Evolutionary conservation across 2,797 vertebrate species (phyloP).

Genomic region (Scolopax bukidnonensis): DNA sequence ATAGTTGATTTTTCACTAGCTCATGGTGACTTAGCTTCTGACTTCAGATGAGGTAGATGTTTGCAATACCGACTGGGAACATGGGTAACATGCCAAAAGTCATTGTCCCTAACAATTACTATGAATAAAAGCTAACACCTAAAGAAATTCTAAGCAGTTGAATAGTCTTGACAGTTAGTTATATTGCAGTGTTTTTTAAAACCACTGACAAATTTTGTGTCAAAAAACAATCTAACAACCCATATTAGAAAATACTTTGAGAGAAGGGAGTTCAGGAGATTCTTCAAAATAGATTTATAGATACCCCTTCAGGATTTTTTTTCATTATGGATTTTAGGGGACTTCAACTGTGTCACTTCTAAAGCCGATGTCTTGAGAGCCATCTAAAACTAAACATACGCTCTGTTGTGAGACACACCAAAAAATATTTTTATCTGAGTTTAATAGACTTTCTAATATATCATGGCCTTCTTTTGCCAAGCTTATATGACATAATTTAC

Average conservation of each 20-base stretch:
- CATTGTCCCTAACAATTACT: background rate
- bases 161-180: background rate
- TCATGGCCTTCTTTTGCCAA: background rate
- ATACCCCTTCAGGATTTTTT: background rate
- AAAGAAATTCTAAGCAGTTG: background rate
- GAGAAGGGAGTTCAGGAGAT: background rate
- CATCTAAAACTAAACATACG: background rate
- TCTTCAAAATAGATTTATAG: background rate
- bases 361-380: background rate
- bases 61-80: background rate
- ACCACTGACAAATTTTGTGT: background rate
- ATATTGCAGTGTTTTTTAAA: background rate
- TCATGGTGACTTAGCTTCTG: background rate
- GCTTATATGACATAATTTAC: background rate
- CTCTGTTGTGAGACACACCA: background rate
- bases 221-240: background rate
- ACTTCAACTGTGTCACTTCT: background rate
- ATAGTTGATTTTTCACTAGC: background rate
- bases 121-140: background rate
- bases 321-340: background rate
- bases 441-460: fast-evolving
- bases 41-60: background rate
- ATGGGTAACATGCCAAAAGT: background rate
- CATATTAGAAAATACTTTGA: background rate
- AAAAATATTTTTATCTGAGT: background rate